Percentiles rank a stretch among this genome's conserved stretches.
Conservation (phyloP, 35 echinoderm and acorn worm genomes). For the Heliocidaris tuberculata region DNA sequence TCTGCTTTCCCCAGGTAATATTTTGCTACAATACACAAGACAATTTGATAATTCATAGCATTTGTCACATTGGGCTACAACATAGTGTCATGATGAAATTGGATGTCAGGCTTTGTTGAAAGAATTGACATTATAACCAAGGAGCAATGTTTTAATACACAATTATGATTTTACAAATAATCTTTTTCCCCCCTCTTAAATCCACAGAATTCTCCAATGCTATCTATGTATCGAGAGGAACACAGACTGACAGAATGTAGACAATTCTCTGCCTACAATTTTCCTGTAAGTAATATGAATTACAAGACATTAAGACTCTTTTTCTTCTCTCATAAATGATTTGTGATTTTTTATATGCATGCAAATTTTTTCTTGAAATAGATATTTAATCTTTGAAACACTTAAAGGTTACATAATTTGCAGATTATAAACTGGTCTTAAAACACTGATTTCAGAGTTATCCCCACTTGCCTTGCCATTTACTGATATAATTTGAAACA, state of each 20-base stretch:
- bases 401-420: too few relatives aligned
- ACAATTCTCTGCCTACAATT: conserved; percentile 84
- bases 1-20: not conserved
- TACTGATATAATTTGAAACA: not conserved
- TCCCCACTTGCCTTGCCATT: not conserved
- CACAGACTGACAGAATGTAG: conserved; percentile 89
- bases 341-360: not conserved
- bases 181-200: not conserved
- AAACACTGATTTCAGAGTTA: not conserved
- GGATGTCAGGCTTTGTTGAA: not conserved
- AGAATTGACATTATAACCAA: not conserved
- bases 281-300: conserved; percentile 77
- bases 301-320: not conserved
- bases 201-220: conserved; percentile 77
- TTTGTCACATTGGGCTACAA: not conserved
- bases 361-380: not conserved
- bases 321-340: not conserved
- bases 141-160: not conserved
- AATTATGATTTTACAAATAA: too few relatives aligned
- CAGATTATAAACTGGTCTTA: too few relatives aligned
- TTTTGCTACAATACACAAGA: not conserved
- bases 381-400: not conserved
- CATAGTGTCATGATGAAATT: not conserved
- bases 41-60: not conserved
- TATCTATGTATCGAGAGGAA: conserved; percentile 85